A percentile compares a stretch with the other conserved stretches of the same genome.
These are phyloP conservation scores for Pantherophis alleghaniensis DNA, from an alignment of 2,797 vertebrate species.

Conservation along the genomic window DNA sequence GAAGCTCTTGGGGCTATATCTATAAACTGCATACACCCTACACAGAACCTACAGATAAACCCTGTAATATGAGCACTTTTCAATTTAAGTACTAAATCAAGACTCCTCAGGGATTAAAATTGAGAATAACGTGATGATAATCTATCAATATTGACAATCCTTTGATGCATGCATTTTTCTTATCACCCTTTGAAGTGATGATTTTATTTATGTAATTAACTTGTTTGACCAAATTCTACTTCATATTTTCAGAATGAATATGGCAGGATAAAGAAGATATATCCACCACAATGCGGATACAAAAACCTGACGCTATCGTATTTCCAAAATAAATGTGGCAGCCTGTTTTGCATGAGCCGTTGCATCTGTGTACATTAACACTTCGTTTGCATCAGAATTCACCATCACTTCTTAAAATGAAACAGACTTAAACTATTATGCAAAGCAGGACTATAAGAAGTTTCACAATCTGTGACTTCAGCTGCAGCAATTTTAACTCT, in stretches of 20 bases:
- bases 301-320: not conserved
- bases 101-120: not conserved
- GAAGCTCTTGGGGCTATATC: not conserved
- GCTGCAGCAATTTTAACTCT: slow-evolving; percentile 24
- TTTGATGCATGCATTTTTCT: not conserved
- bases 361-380: not conserved
- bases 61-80: not conserved
- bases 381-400: not conserved
- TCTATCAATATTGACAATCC: not conserved
- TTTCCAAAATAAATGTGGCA: not conserved
- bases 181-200: not conserved
- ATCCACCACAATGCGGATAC: not conserved
- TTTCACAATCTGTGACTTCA: slow-evolving; percentile 34
- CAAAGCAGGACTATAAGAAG: not conserved
- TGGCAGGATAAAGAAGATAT: slow-evolving; percentile 5
- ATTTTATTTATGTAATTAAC: not conserved
- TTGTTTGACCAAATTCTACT: slow-evolving; percentile 37
- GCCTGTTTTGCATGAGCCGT: not conserved
- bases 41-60: not conserved
- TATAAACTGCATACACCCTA: not conserved
- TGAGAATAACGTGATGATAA: not conserved
- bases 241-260: slow-evolving; percentile 38
- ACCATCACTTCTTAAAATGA: not conserved
- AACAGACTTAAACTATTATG: slow-evolving; percentile 35
- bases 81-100: not conserved